Conservation (phyloP, 2,888 invertebrate genomes). For the Dione juno region DNA sequence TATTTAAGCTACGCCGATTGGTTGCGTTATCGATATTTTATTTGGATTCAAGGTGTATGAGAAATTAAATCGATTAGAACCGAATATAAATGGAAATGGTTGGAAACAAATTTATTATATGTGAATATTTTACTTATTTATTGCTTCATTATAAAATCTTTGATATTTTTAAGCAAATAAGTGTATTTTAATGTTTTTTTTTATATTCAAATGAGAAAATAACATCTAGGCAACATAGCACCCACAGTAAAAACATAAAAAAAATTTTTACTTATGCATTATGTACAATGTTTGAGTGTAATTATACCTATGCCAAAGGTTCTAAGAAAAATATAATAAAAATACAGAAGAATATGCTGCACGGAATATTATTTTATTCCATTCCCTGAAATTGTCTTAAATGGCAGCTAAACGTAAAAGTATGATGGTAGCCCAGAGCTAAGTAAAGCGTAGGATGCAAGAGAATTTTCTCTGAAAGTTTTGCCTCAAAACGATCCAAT, state of each 20-base stretch:
- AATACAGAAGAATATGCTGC: slow-evolving; percentile 57
- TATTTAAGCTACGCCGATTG: slow-evolving; percentile 61
- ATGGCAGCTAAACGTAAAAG: slow-evolving; percentile 76
- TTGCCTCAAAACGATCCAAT: slow-evolving; percentile 81
- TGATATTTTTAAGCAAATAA: slow-evolving; percentile 5
- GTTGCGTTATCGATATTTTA: slow-evolving; percentile 59
- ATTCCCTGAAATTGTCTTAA: slow-evolving; percentile 70
- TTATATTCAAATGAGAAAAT: slow-evolving; percentile 8
- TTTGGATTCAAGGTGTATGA: slow-evolving; percentile 46
- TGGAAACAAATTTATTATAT: slow-evolving; percentile 23
- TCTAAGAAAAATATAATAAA: slow-evolving; percentile 48
- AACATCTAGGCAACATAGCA: background rate
- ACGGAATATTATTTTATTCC: slow-evolving; percentile 62
- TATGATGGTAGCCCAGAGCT: slow-evolving; percentile 76
- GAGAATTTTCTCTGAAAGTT: slow-evolving; percentile 78
- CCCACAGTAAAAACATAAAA: background rate
- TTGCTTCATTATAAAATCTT: slow-evolving; percentile 20
- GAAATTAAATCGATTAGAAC: slow-evolving; percentile 39
- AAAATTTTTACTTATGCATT: background rate
- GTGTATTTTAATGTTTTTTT: background rate
- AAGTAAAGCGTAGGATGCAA: slow-evolving; percentile 77
- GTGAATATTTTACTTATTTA: slow-evolving; percentile 22
- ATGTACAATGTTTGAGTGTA: slow-evolving; percentile 44
- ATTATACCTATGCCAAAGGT: slow-evolving; percentile 45
- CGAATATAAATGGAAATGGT: slow-evolving; percentile 13